Evolutionary conservation across 2,797 vertebrate species (phyloP).

Genomic region (Salmo trutta): DNA sequence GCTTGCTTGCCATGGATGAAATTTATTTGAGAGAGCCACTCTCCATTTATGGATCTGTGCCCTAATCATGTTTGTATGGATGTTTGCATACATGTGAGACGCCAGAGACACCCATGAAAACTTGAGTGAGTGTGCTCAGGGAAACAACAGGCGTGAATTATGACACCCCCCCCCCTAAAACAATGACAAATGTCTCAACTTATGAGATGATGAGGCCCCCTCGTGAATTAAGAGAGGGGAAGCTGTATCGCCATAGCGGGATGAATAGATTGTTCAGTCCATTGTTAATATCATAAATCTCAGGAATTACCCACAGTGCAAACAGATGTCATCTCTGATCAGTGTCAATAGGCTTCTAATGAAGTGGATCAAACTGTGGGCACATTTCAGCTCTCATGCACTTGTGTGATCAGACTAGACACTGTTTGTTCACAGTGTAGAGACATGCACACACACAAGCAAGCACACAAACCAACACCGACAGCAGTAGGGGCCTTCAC

Average conservation of each 20-base stretch:
- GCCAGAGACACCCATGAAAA: neutral
- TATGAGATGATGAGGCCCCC: constrained; percentile 34
- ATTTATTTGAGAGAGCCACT: constrained; percentile 3
- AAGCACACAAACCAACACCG: neutral
- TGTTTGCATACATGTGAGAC: neutral
- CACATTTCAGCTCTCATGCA: constrained; percentile 28
- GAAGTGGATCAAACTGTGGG: constrained; percentile 60
- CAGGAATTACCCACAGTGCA: constrained; percentile 57
- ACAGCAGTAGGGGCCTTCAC: constrained; percentile 22
- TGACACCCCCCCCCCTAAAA: neutral
- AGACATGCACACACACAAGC: neutral
- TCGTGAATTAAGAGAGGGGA: neutral
- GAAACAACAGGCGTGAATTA: neutral
- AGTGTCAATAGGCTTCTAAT: constrained; percentile 64
- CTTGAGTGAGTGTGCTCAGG: neutral
- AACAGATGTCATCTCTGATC: constrained; percentile 58
- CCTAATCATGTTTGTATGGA: neutral
- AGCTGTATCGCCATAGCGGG: neutral
- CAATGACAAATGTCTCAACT: constrained; percentile 40
- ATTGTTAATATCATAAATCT: constrained; percentile 65
- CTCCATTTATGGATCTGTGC: constrained; percentile 7
- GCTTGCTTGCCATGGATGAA: neutral
- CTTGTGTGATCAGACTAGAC: constrained; percentile 14
- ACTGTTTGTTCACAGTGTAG: constrained; percentile 17
- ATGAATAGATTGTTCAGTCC: constrained; percentile 53